Conservation (phyloP, 2,888 invertebrate species). For the Ophion ventricosus region DNA sequence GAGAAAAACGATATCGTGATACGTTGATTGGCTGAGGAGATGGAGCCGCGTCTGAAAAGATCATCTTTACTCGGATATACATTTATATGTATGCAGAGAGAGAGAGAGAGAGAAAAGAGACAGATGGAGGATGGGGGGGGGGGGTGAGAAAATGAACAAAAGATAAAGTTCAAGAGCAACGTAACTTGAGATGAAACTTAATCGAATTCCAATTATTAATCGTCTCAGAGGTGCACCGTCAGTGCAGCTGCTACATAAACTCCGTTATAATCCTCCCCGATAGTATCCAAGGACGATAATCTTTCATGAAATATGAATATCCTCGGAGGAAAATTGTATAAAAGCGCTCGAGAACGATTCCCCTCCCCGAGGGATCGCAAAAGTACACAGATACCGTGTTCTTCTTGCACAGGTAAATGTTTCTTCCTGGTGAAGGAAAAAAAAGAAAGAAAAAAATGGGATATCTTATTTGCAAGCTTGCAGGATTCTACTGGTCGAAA, state of each 20-base stretch:
- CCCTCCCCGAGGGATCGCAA: conserved; percentile 17
- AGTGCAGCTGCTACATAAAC: conserved; percentile 57
- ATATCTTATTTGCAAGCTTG: conserved; percentile 1
- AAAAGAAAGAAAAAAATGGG: conserved; percentile 5
- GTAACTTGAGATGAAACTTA: conserved; percentile 62
- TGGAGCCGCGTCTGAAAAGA: conserved; percentile 28
- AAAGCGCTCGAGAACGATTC: conserved; percentile 34
- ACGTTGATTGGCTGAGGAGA: conserved; percentile 55
- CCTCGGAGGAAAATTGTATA: conserved; percentile 49
- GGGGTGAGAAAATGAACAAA: conserved; percentile 8
- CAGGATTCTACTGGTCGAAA: neutral
- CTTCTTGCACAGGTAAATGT: conserved; percentile 19
- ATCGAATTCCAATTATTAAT: conserved; percentile 70
- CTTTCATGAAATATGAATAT: conserved; percentile 63
- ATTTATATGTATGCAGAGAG: neutral
- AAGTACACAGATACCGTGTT: conserved; percentile 14
- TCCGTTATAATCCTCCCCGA: conserved; percentile 52
- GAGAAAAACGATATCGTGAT: conserved; percentile 54
- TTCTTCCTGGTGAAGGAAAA: conserved; percentile 1
- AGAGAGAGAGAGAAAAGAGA: neutral
- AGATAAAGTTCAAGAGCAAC: conserved; percentile 22
- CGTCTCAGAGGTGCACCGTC: conserved; percentile 55
- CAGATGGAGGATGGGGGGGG: neutral
- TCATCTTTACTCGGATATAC: conserved; percentile 18
- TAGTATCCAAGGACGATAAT: conserved; percentile 52